Evolutionary conservation across 2,888 invertebrate genomes (phyloP), one percentile per base, ranked within the genome.

Genomic region (Mythimna pallens): DNA sequence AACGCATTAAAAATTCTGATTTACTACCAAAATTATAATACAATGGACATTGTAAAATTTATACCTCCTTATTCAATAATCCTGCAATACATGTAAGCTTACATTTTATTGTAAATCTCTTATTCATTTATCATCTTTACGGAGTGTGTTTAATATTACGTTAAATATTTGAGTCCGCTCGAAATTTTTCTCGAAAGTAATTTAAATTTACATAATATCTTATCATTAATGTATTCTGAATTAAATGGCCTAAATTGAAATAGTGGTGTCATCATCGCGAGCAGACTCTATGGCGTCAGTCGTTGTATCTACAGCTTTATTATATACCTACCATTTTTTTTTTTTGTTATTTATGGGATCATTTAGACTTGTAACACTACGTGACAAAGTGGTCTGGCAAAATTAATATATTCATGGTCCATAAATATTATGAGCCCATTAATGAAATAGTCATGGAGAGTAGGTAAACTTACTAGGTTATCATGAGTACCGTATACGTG

Each of bases 21-120:
- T 94, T 94, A 94, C 91, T 87, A 87, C 86, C 88, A 84, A 90
- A 90, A 93, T 93, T 93, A 92, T 89, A 92, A 93, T 93, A 93
- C 93, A 93, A 94, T 93, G 92, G 88, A 88, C 87, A 90, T 89
- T 91, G 89, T 91, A 87, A 87, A 88, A 91, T 90, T 92, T 91
- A 91, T 91, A 87, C 86, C 87, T 89, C 82, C 87, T 88, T 90
- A 92, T 93, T 91, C 91, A 92, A 93, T 92, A 88, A 89, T 88
- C 84, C 81, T 80, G 82, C 87, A 84, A 87, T 88, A 86, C 87
- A 79, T 86, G 88, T 87, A 89, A 87, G 89, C 86, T 90, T 88
- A 83, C 84, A 79, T 87, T 88, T 86, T 86, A 89, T 89, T 87
- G 82, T 86, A 80, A 86, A 85, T 85, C 81, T 85, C 64, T 81